Evolutionary conservation across 35 echinoderm and acorn worm genomes (phyloP).

Genomic region (Stichopus chloronotus): DNA sequence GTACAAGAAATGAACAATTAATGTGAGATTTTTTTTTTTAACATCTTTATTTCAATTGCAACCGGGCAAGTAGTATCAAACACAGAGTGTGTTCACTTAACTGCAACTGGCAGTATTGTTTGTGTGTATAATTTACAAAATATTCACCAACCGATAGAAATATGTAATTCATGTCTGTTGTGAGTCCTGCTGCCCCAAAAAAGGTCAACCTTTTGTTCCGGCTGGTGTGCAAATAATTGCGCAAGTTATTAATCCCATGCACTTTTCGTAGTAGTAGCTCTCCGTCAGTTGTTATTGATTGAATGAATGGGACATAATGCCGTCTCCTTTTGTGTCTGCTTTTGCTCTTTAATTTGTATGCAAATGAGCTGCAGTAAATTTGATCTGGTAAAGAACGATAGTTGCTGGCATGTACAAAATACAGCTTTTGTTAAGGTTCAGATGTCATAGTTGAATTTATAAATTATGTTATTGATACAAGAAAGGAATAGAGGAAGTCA

Average conservation of each 20-base stretch:
- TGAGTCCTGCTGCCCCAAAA: neutral
- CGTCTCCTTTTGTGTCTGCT: neutral
- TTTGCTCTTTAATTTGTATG: constrained; percentile 44
- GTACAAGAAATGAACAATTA: too few relatives aligned
- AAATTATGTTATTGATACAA: neutral
- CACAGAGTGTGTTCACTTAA: too few relatives aligned
- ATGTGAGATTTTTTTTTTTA: too few relatives aligned
- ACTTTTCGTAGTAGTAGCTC: neutral
- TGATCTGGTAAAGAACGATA: neutral
- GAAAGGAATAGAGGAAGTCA: too few relatives aligned
- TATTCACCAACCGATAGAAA: too few relatives aligned
- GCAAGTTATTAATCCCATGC: constrained; percentile 8
- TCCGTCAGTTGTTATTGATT: constrained; percentile 37
- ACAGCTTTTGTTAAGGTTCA: neutral
- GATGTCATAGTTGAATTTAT: constrained; percentile 14
- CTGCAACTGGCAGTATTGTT: too few relatives aligned
- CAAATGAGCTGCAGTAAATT: constrained; percentile 18
- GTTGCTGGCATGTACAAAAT: too few relatives aligned
- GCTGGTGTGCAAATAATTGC: neutral
- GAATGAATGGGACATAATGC: constrained; percentile 15
- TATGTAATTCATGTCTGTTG: neutral
- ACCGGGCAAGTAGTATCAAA: too few relatives aligned
- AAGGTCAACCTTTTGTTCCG: neutral
- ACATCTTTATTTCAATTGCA: too few relatives aligned
- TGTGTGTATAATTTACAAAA: too few relatives aligned